Conservation (phyloP, 2,888 invertebrate genomes). For the Cabera pusaria region DNA sequence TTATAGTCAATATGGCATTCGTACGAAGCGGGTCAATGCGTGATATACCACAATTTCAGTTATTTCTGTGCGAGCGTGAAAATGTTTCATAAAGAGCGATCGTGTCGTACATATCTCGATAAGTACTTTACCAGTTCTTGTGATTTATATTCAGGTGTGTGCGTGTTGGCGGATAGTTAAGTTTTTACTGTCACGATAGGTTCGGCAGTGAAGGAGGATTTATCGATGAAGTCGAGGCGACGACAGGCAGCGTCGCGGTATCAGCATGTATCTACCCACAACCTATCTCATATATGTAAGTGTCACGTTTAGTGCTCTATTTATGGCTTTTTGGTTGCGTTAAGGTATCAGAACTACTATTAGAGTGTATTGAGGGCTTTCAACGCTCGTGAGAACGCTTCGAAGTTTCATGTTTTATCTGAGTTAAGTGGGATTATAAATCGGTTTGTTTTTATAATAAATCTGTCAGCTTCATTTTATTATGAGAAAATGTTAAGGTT, state of each 20-base stretch:
- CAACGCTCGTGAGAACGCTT: conserved; percentile 40
- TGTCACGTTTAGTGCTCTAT: conserved; percentile 72
- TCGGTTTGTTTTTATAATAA: conserved; percentile 6
- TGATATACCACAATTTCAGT: conserved; percentile 48
- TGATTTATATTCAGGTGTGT: conserved; percentile 76
- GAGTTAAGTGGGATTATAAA: conserved; percentile 10
- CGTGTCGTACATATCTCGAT: conserved; percentile 73
- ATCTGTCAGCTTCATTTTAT: conserved; percentile 3
- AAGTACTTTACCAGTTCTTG: conserved; percentile 65
- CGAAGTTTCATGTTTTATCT: conserved; percentile 20
- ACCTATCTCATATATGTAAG: conserved; percentile 71
- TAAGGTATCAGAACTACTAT: conserved; percentile 41
- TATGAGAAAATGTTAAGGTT: conserved; percentile 1
- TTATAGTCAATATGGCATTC: conserved; percentile 45
- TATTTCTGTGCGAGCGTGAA: conserved; percentile 46
- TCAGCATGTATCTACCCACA: conserved; percentile 67
- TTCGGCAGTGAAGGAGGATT: conserved; percentile 66
- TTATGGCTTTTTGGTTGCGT: conserved; percentile 70
- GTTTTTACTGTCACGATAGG: conserved; percentile 77
- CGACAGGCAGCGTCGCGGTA: conserved; percentile 70
- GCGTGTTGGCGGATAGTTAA: conserved; percentile 79
- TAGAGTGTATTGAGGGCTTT: conserved; percentile 26
- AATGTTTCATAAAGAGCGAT: conserved; percentile 59
- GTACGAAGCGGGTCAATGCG: conserved; percentile 46
- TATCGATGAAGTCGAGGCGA: conserved; percentile 67